These are phyloP conservation scores for Zosterops japonicus DNA, from an alignment of 2,113 vertebrate species.

Conservation along the genomic window DNA sequence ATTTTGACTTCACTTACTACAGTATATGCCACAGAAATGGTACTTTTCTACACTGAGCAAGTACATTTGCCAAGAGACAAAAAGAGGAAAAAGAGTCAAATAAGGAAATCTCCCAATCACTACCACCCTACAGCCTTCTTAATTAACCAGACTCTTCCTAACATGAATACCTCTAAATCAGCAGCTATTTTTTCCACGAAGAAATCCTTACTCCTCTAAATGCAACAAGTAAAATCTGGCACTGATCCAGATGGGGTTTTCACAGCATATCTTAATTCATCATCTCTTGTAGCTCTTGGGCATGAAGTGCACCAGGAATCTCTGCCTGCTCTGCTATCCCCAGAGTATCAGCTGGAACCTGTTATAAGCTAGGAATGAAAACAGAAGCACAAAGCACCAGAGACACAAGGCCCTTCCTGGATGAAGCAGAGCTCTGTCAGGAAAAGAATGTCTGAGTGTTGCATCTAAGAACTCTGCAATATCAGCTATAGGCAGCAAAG, in stretches of 20 bases:
- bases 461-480: neutral
- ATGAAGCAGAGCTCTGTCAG: neutral
- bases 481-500: neutral
- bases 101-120: neutral
- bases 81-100: neutral
- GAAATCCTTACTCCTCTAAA: neutral
- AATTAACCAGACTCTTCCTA: neutral
- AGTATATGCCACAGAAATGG: fast-evolving
- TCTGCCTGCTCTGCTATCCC: neutral
- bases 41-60: neutral
- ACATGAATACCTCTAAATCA: neutral
- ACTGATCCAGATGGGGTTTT: neutral
- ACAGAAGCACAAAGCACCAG: neutral
- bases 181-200: neutral
- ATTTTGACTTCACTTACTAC: neutral
- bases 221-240: neutral
- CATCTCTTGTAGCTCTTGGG: neutral
- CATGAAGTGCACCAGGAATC: neutral
- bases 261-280: neutral
- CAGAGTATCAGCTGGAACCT: neutral
- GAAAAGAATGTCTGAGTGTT: neutral
- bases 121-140: neutral
- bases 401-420: neutral
- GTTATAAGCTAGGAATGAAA: neutral
- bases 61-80: neutral